Evolutionary conservation across 2,888 invertebrate species (phyloP), one percentile per base, ranked within the genome.

Genomic region (Dasysyrphus tricinctus): DNA sequence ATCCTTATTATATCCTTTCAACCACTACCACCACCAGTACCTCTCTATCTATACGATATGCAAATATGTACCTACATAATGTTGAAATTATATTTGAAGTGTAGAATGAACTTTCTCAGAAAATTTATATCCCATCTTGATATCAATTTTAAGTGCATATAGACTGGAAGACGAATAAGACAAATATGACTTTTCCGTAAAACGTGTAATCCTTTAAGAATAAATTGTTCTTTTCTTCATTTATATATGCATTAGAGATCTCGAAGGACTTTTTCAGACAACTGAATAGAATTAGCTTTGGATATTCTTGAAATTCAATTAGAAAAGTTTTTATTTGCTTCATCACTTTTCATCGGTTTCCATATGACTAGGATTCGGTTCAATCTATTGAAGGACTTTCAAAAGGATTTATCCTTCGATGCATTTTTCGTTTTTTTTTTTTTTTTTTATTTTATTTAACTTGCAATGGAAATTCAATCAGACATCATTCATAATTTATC

Each of bases 401-500:
- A 9, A 29, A 37, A 39, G 56, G 51, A 63, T 65, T 65, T 54
- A 67, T 67, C 67, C 44, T 49, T 5, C 39, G 37, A 74, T 78
- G 82, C 67, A 44, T 34, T 69, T 59, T 24, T 37, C 14, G 7
- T 69, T 24, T 12, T 29, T 19, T 57, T 11, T 39, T 65, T 73
- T 72, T 74, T 49, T 24, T 24, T 24, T 24, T 5, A 29, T 47
- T 16, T 39, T 34, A 69, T 76, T 80, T 54, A n/a, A 32, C 32
- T 61, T 78, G 12, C 34, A 59, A 67, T 79, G 59, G n/a, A 63
- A 85, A 81, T 81, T 85, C 85, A 85, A 85, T 85, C 85, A 85
- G 81, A 78, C 85, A 12, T 85, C 73, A 77, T 85, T 85, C 81
- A 85, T 69, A 85, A 81, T 81, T 81, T 81, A 85, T 85, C 61